Evolutionary conservation across 2,797 vertebrate genomes (phyloP), one percentile per base, ranked within the genome.

Genomic region (Takifugu ocellatus): DNA sequence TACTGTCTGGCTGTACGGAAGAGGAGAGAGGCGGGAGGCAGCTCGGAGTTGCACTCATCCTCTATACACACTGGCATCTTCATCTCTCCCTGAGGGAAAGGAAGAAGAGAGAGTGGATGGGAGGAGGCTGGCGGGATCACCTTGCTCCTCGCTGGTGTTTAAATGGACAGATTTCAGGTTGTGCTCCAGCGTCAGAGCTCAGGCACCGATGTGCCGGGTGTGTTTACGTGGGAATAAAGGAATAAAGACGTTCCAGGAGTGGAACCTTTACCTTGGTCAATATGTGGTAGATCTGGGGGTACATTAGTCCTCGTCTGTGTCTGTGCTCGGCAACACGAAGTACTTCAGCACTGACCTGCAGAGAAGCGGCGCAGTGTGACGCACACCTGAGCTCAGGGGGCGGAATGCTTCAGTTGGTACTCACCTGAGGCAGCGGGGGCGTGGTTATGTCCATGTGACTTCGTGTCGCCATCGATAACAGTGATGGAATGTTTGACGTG

Each of bases 371-470:
- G 15, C 24, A 39, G 39, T 6, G 0, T 2, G 14, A 16, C 10
- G 3, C 2, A 49, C 27, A 43, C 8, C 17, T 2, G 31, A 9
- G 31, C 33, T 12, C 33, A 21, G 21, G 21, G 21, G 21, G 21
- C 21, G 21, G 21, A n/a, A 11, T 9, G 14, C 12, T 26, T 51
- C 51, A 3, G 5, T 7, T n/a, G 2, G 45, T 16, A 49, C 50
- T 15, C 26, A 84, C 91, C 74, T 93, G 92, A 68, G 95, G 94
- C 84, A 97, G 84, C 43, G 94, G 95, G 26, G 94, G 95, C 26
- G 94, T 96, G 75, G 95, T 97, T 81, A 96, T 94, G 84, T 96
- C 94, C 93, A 96, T 94, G 87, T 95, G 94, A 90, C 91, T 96
- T 62, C 94, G 91, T 1, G 95, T 95, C 68, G 94, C 93, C 95